Evolutionary conservation across 2,113 vertebrate genomes (phyloP), one percentile per base, ranked within the genome.

Genomic region (Oryzias melastigma): DNA sequence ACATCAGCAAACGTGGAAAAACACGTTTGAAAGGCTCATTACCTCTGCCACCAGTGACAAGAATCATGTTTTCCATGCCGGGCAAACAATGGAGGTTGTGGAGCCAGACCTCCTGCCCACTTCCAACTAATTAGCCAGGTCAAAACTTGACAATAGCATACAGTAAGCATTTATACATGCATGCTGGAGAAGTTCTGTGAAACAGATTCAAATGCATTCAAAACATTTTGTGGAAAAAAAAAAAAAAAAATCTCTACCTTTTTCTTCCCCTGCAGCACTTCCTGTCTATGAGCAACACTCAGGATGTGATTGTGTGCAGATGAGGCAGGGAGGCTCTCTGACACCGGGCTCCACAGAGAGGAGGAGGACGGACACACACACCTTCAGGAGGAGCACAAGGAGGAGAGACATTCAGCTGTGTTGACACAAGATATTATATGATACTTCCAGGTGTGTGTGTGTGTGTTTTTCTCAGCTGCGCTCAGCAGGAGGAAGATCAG

Each of bases 181-280:
- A 22, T 22, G 3, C 22, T 22, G 22, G 22, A 22, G 27, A 7
- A 7, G 48, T 17, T 29, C 15, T 51, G 20, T 16, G 35, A 2
- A 52, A 25, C 22, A 1, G 6, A 43, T 35, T 18, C 17, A 10
- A 53, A 40, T 5, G 16, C 3, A 20, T 20, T 49, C 22, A 40
- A 55, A 35, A 55, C 19, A 42, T 22, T 25, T 57, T 24, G 14
- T 17, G 22, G 20, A 8, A 10, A 17, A 14, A 44, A 43, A 43
- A 1, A 16, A 16, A 7, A 16, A 27, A 27, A 35, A 62, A 69
- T 54, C 46, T 41, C 17, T 35, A 99, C 97, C 95, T 95, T 98
- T 52, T 94, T 94, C 88, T 93, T 98, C 63, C 95, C 95, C 74
- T 93, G 93, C 76, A 97, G 92, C 42, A 94, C 73, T 88, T 93